Conservation (phyloP, 2,113 vertebrate genomes). For the Callipepla californica region DNA sequence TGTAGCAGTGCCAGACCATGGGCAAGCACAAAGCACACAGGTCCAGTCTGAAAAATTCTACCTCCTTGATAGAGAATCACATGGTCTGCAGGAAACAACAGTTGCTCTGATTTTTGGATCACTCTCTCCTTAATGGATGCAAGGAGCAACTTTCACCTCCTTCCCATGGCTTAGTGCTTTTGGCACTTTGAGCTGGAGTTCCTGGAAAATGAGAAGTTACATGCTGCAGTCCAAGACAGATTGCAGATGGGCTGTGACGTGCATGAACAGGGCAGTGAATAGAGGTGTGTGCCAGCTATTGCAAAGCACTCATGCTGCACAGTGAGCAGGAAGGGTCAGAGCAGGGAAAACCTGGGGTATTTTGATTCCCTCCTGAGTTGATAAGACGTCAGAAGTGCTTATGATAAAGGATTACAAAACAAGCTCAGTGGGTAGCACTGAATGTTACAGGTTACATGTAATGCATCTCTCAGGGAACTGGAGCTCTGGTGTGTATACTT, state of each 20-base stretch:
- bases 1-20: neutral
- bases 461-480: neutral
- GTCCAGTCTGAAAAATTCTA: neutral
- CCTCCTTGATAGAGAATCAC: neutral
- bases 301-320: neutral
- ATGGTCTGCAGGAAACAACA: neutral
- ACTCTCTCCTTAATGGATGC: neutral
- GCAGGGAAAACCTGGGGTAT: neutral
- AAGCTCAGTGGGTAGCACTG: neutral
- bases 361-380: neutral
- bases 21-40: accelerated
- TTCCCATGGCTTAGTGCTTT: neutral
- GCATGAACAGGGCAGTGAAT: accelerated
- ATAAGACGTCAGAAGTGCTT: accelerated
- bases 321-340: neutral
- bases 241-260: neutral
- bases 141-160: neutral
- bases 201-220: neutral
- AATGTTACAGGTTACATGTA: neutral
- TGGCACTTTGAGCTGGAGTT: constrained; percentile 18
- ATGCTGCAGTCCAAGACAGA: neutral
- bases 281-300: accelerated
- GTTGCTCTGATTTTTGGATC: neutral
- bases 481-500: accelerated
- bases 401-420: neutral